Base-by-base conservation (phyloP, 2,888 invertebrate species). In the Branchinecta sandiegonensis region DNA sequence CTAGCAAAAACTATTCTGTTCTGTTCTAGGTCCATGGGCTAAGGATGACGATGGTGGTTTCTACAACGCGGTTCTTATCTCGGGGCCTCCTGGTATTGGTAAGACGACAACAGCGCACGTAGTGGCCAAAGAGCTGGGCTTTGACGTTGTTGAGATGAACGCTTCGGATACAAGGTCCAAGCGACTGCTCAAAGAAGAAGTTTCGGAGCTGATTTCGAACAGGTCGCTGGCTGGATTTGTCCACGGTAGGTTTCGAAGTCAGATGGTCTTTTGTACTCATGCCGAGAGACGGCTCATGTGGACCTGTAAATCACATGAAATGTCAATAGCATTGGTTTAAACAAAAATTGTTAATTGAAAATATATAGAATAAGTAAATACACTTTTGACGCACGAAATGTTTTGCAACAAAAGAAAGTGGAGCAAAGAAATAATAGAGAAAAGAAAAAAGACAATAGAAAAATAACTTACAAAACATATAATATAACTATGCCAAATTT, bases 131-230 rank as follows among this genome's bases (percentile, higher is more conserved):
- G 92, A 94, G 76, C 80, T 94, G 14, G 91, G 90, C 0, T 92
- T 89, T 75, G 92, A 94, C 77, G 82, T 85, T 71, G 87, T 95
- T 13, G 99, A 99, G 79, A 87, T 96, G 76, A 99, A 99, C 80
- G 99, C 99, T 0, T 99, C 97, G 0, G 96, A 97, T 77, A 94
- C 95, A 0, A 83, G 99, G 69, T 94, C 87, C 74, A 96, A 96
- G 78, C 86, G 84, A 47, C 82, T 90, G 66, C 82, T 97, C 65
- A 86, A 90, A 74, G 86, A 89, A 73, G 87, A 90, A 77, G 89
- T 95, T 1, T 82, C 89, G 0, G 88, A 90, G 75, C 78, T 94
- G 65, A 79, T 95, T 47, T 85, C 85, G 5, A 90, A 87, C 47
- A 88, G 84, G 66, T 86, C 89, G 0, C 79, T 91, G 2, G 84